Base-by-base conservation (phyloP, 2,113 vertebrate genomes). In the Amblyornis subalaris region DNA sequence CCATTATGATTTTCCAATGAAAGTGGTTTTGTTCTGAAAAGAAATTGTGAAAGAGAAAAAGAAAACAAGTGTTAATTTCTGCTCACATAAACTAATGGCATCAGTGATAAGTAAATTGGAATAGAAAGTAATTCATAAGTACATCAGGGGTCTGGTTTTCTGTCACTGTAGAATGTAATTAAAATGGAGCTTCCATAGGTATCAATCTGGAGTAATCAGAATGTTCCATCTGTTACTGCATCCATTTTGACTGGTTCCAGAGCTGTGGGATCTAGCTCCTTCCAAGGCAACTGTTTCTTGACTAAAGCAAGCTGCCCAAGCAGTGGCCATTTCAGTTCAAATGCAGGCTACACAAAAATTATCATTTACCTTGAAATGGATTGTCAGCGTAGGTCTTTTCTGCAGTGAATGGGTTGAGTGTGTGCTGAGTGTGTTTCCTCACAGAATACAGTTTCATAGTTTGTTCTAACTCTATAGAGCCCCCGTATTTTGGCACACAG, bases 91-190 rank as follows among this genome's bases (percentile, higher is more conserved):
- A 83, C 62, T 91, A 88, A 91, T 58, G 28, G 25, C 61, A 93
- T 93, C 47, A 82, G 9, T 72, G 45, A 94, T 92, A 96, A 97
- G 95, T 92, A 97, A 95, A 96, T 95, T 94, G 96, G 89, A 97
- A 94, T 92, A 91, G 94, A 97, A 87, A 95, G 50, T 88, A 89
- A 95, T 97, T 98, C 96, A 87, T 97, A 97, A 97, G 89, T 97
- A 94, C 85, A 96, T 94, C 94, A 95, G 94, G 97, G 94, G 93
- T 97, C 96, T 97, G 88, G 64, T 95, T 95, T 95, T 93, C 89
- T 47, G 33, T 91, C 90, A 90, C 69, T 5, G 4, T 74, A 66
- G 55, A 95, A 95, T 90, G 90, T 93, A 94, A 97, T 96, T 95
- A 97, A 95, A 95, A 89, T 1, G 3, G 51, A 83, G 54, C 40